Evolutionary conservation across 1,140 invertebrate genomes (phyloP), one percentile per base, ranked within the genome.

Genomic region (Drosophila murphyi): DNA sequence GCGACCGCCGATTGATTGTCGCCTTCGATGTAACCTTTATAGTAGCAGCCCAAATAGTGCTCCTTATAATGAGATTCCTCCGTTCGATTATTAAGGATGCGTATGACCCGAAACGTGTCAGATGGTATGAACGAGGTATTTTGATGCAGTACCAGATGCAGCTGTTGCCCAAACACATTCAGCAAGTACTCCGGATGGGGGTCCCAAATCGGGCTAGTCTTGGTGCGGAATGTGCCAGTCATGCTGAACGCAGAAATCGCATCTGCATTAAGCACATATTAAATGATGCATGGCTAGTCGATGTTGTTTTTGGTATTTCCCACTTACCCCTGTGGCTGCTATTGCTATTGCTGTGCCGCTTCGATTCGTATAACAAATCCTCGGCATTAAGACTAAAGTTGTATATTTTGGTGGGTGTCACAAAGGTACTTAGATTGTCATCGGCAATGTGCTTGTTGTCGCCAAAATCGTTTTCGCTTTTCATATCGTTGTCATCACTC

Each of bases 181-280:
- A 96, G 95, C 76, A 94, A 93, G 73, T 96, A 96, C 65, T 95
- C 93, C 2, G 96, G 96, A 93, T 96, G 95, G 10, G 95, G 95
- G 90, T 96, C 96, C 96, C 96, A 96, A 20, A 96, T 92, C 82
- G 94, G 92, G 7, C 95, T 94, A 20, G 92, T 93, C 59, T 93
- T 93, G 60, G 94, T 94, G 28, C 95, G 93, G 82, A 95, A 96
- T 78, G 96, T 95, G 4, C 95, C 95, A 41, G 92, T 92, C 76
- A 78, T 82, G 60, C 78, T 90, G 56, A 92, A 92, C 32, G 91
- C 88, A 4, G 90, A 78, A 5, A 77, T 77, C 5, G 76, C 76
- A 51, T 90, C 91, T 92, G 47, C 5, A 63, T 20, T 20, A 20
- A 28, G 3, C 31, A 20, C 5, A 50, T 6, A 61, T 63, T 10